Evolutionary conservation across 2,888 invertebrate genomes (phyloP), one percentile per base, ranked within the genome.

Genomic region (Crocallis elinguaria): DNA sequence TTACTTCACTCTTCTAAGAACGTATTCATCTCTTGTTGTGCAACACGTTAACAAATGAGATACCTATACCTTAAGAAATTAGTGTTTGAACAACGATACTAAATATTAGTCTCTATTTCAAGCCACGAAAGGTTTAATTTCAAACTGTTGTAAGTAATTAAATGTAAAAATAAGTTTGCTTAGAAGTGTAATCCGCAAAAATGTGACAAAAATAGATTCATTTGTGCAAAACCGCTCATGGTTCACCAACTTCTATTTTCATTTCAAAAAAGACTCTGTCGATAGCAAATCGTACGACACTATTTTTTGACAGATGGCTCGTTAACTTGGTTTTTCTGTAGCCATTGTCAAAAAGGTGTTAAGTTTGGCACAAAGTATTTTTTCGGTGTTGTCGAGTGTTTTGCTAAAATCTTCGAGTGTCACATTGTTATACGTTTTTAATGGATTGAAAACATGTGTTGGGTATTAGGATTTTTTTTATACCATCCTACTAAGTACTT

Each of bases 311-410:
- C 3, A 11, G 0, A 4, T 13, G 6, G 7, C 23, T 30, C 30
- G 23, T 9, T 36, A 37, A 25, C 1, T 23, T 37, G 12, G 30
- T 37, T 13, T 14, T 29, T 12, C 0, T 9, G 21, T 21, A 9
- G 27, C 14, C 27, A 14, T 60, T 57, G 51, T 60, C n/a, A 14
- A 32, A 39, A 36, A 57, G 57, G 60, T 55, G 60, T 60, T 57
- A 52, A 36, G 19, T 23, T 42, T 37, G 37, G n/a, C 19, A 42
- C 43, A 53, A 48, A 41, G 32, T 38, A 27, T 39, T 56, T 59
- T 60, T 50, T 56, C 4, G 30, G 12, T 42, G 11, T 43, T 48
- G 49, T 49, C 30, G 30, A 50, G 48, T 59, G 41, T 49, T 54
- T 49, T 50, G 50, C 12, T 13, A 32, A 37, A 44, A 42, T 49